Conservation (phyloP, 2,888 invertebrate genomes). For the Julus scanicus region DNA sequence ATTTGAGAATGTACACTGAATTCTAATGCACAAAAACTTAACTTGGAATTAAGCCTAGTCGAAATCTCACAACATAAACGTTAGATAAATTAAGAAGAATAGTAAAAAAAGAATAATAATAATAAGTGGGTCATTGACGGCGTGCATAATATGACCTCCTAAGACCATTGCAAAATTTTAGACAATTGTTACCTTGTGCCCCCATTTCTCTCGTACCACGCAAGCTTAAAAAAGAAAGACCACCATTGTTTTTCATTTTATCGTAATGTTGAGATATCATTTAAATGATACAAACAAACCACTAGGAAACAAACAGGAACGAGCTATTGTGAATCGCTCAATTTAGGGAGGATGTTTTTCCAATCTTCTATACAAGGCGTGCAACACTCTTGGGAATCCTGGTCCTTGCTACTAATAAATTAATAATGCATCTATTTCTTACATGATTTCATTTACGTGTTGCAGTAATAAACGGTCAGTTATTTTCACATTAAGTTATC, state of each 20-base stretch:
- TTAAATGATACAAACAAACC: slow-evolving; percentile 15
- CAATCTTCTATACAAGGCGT: background rate
- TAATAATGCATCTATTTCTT: background rate
- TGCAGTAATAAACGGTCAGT: slow-evolving; percentile 31
- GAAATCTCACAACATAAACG: too few relatives aligned
- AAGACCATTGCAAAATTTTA: slow-evolving; percentile 21
- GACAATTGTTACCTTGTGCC: slow-evolving; percentile 31
- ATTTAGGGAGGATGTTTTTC: background rate
- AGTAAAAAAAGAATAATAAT: slow-evolving; percentile 7
- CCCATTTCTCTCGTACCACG: slow-evolving; percentile 15
- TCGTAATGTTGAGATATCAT: background rate
- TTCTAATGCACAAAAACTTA: too few relatives aligned
- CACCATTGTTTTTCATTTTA: background rate
- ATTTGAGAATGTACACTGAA: too few relatives aligned
- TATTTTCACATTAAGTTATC: background rate
- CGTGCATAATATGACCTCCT: slow-evolving; percentile 30
- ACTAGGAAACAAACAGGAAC: background rate
- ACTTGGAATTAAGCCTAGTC: too few relatives aligned
- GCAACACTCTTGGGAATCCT: background rate
- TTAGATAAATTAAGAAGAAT: background rate
- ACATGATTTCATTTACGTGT: background rate
- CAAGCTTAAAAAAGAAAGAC: background rate
- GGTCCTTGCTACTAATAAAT: background rate
- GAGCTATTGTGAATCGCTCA: background rate
- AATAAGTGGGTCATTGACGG: slow-evolving; percentile 37